Evolutionary conservation across 2,888 invertebrate species (phyloP).

Genomic region (Gortyna flavago): DNA sequence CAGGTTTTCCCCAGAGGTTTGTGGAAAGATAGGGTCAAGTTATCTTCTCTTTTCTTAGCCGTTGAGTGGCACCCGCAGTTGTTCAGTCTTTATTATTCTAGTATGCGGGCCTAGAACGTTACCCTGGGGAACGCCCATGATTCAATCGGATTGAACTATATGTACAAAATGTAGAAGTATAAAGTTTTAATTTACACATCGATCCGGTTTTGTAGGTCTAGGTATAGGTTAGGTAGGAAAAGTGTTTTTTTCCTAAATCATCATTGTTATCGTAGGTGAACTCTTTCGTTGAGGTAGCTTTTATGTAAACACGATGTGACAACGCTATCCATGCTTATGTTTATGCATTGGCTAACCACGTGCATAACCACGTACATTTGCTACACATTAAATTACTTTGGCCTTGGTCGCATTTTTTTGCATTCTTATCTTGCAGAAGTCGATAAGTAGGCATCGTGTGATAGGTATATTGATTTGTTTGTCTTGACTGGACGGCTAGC

Average conservation of each 20-base stretch:
- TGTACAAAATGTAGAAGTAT: background rate
- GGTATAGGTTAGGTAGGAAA: background rate
- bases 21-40: background rate
- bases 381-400: slow-evolving; percentile 23
- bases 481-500: slow-evolving; percentile 5
- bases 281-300: background rate
- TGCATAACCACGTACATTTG: slow-evolving; percentile 23
- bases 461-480: background rate
- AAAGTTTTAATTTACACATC: background rate
- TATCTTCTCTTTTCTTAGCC: background rate
- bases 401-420: slow-evolving; percentile 39
- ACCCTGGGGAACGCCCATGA: slow-evolving; percentile 1
- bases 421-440: slow-evolving; percentile 5
- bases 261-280: background rate
- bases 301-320: background rate
- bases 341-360: slow-evolving; percentile 25
- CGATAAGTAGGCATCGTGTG: slow-evolving; percentile 12
- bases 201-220: no score
- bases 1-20: background rate
- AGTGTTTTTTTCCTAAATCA: background rate
- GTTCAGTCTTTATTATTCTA: slow-evolving; percentile 8
- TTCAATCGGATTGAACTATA: slow-evolving; percentile 1
- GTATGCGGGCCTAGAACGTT: background rate
- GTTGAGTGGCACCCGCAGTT: background rate
- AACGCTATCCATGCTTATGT: slow-evolving; percentile 6